These are phyloP conservation scores for Heterochromis multidens DNA, from an alignment of 2,113 vertebrate species.

Conservation along the genomic window DNA sequence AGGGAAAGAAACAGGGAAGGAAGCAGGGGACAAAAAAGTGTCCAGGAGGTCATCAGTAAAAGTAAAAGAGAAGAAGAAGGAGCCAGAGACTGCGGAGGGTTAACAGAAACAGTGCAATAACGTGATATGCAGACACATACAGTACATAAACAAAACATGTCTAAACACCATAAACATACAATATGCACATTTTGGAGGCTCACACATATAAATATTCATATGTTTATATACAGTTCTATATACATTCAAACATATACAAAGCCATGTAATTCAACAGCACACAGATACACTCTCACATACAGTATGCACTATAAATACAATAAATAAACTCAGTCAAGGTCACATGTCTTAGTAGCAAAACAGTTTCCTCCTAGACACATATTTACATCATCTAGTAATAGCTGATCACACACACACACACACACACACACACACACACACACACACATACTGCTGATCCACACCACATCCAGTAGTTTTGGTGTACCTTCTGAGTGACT, in stretches of 20 bases:
- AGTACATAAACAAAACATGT: neutral
- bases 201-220: neutral
- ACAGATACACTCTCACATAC: neutral
- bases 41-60: conserved; percentile 67
- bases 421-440: neutral
- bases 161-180: neutral
- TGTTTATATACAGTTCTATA: neutral
- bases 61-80: conserved; percentile 75
- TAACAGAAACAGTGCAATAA: conserved; percentile 28
- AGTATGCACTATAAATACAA: neutral
- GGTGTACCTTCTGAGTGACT: conserved; percentile 1
- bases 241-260: conserved; percentile 10
- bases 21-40: conserved; percentile 60
- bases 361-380: conserved; percentile 28
- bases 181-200: neutral
- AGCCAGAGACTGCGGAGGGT: conserved; percentile 57
- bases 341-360: conserved; percentile 7
- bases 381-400: conserved; percentile 33
- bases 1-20: conserved; percentile 42
- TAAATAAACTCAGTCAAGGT: conserved; percentile 13
- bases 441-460: neutral
- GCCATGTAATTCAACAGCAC: neutral
- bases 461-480: conserved; percentile 26
- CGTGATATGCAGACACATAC: neutral
- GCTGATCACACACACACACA: neutral